Evolutionary conservation across 1,140 invertebrate species (phyloP), one percentile per base, ranked within the genome.

Genomic region (Brevipalpus yothersi): DNA sequence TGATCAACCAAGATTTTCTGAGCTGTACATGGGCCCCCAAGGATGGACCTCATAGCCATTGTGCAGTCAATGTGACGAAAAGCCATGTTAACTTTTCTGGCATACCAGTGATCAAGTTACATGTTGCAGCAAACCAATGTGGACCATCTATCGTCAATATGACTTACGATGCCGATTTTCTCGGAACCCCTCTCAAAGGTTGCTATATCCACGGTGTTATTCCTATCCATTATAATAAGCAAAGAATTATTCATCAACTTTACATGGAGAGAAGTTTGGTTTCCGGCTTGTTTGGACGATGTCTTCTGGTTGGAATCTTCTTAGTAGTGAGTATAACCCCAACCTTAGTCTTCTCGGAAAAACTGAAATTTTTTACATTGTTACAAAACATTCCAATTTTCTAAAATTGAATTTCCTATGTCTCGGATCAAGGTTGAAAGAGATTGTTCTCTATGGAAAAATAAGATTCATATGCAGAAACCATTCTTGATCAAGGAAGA

Each of bases 371-470:
- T 56, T 39, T 41, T 31, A 47, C 1, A 43, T 9, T 0, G 19
- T 53, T 61, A n/a, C n/a, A 54, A 19, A n/a, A n/a, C n/a, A n/a
- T n/a, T n/a, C n/a, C n/a, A n/a, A n/a, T n/a, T n/a, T n/a, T n/a
- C n/a, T n/a, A n/a, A n/a, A n/a, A n/a, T n/a, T n/a, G n/a, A n/a
- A n/a, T n/a, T n/a, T n/a, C 5, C 31, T 31, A 2, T 31, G 2
- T 31, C 31, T 31, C 5, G 5, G 56, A 7, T 39, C 47, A 61
- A 86, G 83, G 80, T 92, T 67, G 79, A 87, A 68, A 75, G 87
- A 4, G 89, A 93, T 67, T 79, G 91, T 0, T 75, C 76, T 59
- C 79, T 92, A 7, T 93, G 89, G 89, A 90, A 90, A 67, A 80
- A 82, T 71, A 92, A 92, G 67, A 77, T 74, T 45, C 90, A 79